Percentiles rank a stretch among this genome's conserved stretches.
Evolutionary conservation across 2,888 invertebrate species (phyloP).

Genomic region (Drepanosiphum platanoidis): DNA sequence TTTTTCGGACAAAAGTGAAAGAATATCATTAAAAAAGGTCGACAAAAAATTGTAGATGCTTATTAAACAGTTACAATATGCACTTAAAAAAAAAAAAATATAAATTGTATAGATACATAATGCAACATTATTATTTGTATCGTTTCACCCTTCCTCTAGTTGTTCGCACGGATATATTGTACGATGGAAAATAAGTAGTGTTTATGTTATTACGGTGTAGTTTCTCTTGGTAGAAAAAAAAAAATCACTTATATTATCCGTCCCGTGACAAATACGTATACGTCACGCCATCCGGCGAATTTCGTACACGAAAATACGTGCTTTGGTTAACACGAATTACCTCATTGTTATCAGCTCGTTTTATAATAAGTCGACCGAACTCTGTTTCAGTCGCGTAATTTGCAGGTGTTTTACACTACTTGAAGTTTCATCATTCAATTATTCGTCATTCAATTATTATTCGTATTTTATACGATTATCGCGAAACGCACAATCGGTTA

Average conservation of each 20-base stretch:
- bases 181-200: neutral
- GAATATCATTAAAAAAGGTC: neutral
- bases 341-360: constrained; percentile 6
- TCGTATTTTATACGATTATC: too few relatives aligned
- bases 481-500: neutral
- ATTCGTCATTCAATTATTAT: too few relatives aligned
- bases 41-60: neutral
- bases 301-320: constrained; percentile 18
- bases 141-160: neutral
- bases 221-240: neutral
- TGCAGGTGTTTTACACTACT: neutral
- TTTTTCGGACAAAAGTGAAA: neutral
- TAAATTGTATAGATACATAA: too few relatives aligned
- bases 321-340: neutral
- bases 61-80: neutral
- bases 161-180: neutral
- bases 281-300: neutral
- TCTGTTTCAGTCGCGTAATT: neutral
- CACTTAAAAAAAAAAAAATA: too few relatives aligned
- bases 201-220: neutral
- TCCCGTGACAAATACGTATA: constrained; percentile 27
- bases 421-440: neutral
- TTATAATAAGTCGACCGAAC: neutral
- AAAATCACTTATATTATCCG: neutral
- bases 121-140: neutral